Conservation (phyloP, 1,140 invertebrate species). For the Dolichoris vasculosae region DNA sequence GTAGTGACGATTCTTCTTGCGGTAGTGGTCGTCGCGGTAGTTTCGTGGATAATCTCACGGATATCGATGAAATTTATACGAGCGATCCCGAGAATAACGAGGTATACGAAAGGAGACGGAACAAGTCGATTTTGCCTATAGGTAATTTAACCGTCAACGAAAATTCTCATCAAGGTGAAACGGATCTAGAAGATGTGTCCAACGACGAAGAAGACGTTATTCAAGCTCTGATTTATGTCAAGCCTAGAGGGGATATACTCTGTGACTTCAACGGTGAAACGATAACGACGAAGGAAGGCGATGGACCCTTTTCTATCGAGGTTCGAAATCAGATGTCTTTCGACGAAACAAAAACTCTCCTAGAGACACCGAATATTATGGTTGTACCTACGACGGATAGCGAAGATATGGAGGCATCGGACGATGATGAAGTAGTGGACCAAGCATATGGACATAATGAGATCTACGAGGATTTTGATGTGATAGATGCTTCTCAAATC, state of each 20-base stretch:
- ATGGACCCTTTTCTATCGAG: constrained; percentile 72
- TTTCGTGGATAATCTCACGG: constrained; percentile 66
- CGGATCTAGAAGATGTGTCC: constrained; percentile 69
- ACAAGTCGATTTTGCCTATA: not conserved
- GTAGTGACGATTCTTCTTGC: constrained; percentile 39
- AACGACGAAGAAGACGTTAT: constrained; percentile 63
- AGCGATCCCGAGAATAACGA: constrained; percentile 63
- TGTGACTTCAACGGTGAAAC: constrained; percentile 68
- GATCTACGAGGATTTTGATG: constrained; percentile 61
- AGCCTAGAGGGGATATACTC: constrained; percentile 63
- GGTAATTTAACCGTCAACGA: constrained; percentile 54
- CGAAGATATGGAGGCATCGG: constrained; percentile 70
- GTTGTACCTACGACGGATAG: constrained; percentile 66
- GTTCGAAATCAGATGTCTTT: constrained; percentile 68
- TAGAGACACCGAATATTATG: constrained; percentile 56
- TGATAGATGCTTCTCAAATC: constrained; percentile 65
- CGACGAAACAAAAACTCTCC: constrained; percentile 41
- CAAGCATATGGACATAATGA: constrained; percentile 58
- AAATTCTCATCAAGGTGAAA: constrained; percentile 61
- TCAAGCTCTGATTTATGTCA: constrained; percentile 58
- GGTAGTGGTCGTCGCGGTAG: constrained; percentile 57
- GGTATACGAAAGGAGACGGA: constrained; percentile 19
- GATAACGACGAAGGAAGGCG: constrained; percentile 71
- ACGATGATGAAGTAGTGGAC: constrained; percentile 62
- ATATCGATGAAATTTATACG: constrained; percentile 69